Conservation (phyloP, 2,113 vertebrate species). For the Lontra canadensis region DNA sequence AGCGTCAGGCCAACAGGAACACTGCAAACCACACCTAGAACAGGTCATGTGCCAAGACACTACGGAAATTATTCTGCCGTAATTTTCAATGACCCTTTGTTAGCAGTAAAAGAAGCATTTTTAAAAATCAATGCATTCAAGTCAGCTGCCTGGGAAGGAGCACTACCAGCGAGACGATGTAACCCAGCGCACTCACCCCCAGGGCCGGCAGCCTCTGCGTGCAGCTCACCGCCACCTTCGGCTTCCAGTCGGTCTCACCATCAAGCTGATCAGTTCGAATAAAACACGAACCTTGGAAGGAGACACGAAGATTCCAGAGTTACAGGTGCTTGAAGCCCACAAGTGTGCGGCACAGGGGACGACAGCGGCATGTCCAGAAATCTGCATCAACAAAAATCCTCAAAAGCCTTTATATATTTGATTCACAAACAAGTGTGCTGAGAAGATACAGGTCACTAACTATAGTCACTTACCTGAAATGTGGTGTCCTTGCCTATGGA, state of each 20-base stretch:
- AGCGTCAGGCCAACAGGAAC: not conserved
- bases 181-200: conserved; percentile 86
- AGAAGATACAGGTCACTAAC: not conserved
- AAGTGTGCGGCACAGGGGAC: not conserved
- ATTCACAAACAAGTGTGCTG: not conserved
- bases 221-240: conserved; percentile 95
- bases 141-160: no score
- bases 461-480: not conserved
- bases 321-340: no score
- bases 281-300: conserved; percentile 92
- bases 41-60: not conserved
- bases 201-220: conserved; percentile 95
- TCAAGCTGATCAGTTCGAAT: conserved; percentile 98
- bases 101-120: not conserved
- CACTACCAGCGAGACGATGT: accelerated
- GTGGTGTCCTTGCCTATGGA: not conserved
- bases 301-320: conserved; percentile 57
- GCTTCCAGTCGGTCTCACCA: conserved; percentile 99
- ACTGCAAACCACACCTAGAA: not conserved
- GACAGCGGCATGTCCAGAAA: not conserved
- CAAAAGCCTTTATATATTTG: not conserved
- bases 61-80: not conserved
- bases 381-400: not conserved
- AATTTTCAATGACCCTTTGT: not conserved
- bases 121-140: not conserved